Conservation (phyloP, 2,888 invertebrate genomes). For the Boloria selene region DNA sequence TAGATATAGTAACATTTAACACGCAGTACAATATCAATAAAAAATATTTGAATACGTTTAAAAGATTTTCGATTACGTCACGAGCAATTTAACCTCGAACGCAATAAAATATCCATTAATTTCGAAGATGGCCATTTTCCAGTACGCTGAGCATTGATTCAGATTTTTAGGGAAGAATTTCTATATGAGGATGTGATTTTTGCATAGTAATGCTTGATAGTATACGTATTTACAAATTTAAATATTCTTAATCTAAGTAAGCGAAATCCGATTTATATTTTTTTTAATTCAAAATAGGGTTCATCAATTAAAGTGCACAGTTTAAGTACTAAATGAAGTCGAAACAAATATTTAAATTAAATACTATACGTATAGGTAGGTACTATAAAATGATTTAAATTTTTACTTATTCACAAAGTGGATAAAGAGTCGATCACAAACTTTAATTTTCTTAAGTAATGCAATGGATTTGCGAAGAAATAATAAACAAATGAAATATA, state of each 20-base stretch:
- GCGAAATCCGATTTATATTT: no score
- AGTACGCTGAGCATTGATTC: constrained; percentile 61
- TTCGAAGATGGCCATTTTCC: constrained; percentile 77
- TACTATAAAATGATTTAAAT: no score
- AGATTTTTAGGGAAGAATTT: constrained; percentile 54
- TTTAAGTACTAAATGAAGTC: no score
- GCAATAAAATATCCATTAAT: constrained; percentile 80
- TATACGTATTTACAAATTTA: not conserved
- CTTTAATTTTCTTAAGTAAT: constrained; percentile 40
- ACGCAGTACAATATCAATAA: constrained; percentile 21
- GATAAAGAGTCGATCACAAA: constrained; percentile 9
- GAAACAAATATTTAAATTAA: no score
- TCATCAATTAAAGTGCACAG: no score
- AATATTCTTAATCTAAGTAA: not conserved
- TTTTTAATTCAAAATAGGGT: no score
- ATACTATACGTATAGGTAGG: no score
- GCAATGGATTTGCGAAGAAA: constrained; percentile 42
- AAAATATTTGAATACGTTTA: constrained; percentile 48
- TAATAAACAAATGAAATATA: constrained; percentile 62
- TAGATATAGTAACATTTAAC: not conserved
- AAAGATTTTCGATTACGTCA: constrained; percentile 62
- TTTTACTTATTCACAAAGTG: not conserved
- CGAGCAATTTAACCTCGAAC: constrained; percentile 77
- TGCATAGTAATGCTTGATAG: constrained; percentile 31
- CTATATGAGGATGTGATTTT: constrained; percentile 34